These are phyloP conservation scores for Alentia gelatinosa DNA, from an alignment of 2,888 invertebrate species.

Conservation along the genomic window DNA sequence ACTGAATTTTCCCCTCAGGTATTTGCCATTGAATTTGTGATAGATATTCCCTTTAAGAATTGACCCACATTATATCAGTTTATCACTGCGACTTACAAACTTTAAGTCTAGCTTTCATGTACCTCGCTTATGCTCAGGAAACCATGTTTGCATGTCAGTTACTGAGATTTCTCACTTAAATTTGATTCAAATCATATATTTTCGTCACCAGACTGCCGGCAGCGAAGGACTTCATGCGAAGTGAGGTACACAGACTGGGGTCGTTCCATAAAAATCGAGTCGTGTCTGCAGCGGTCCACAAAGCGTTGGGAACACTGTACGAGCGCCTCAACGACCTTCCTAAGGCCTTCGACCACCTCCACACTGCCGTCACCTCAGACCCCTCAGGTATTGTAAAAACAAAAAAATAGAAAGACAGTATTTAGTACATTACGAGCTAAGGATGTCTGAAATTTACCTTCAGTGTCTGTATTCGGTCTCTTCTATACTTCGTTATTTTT, in stretches of 20 bases:
- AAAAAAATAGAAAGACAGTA: too few relatives aligned
- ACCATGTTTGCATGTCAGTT: neutral
- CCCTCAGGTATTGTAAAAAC: neutral
- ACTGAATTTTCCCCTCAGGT: neutral
- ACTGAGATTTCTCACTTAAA: neutral
- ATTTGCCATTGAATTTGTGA: neutral
- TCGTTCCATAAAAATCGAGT: neutral
- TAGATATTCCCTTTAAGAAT: neutral
- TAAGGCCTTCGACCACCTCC: slow-evolving; percentile 66
- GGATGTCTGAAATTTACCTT: neutral
- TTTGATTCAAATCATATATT: neutral
- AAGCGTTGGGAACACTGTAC: slow-evolving; percentile 69
- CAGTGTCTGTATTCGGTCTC: neutral
- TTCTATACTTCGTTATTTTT: neutral
- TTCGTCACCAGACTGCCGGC: slow-evolving; percentile 65
- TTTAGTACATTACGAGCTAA: too few relatives aligned
- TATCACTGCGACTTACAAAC: neutral
- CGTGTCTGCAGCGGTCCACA: slow-evolving; percentile 63
- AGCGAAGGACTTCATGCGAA: slow-evolving; percentile 66
- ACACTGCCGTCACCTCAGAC: slow-evolving; percentile 62
- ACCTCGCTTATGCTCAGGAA: neutral
- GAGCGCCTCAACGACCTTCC: slow-evolving; percentile 68
- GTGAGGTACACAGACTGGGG: slow-evolving; percentile 66
- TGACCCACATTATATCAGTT: neutral
- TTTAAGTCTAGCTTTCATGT: neutral